phyloP scores from a whole-genome alignment of 2,113 vertebrate species.

The Rhinoderma darwinii region DNA sequence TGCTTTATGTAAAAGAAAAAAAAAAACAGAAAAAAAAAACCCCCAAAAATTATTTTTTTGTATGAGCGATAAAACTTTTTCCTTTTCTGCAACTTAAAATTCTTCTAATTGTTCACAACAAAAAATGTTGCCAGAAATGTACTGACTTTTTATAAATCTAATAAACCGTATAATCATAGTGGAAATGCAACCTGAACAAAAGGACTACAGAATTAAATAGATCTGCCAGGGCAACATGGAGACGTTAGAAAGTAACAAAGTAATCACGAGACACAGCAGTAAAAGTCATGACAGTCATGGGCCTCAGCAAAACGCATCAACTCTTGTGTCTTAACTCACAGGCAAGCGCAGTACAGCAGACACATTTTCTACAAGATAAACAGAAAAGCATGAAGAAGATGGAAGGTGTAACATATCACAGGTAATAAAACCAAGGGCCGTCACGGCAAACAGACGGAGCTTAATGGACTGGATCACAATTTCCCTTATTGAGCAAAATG shows the following conservation, averaged over 20 bases:
- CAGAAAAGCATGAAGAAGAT: slow-evolving; percentile 83
- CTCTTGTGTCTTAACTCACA: background rate
- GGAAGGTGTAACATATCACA: slow-evolving; percentile 75
- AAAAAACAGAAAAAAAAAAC: no score
- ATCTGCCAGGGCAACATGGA: background rate
- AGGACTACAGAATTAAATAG: background rate
- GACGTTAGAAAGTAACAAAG: background rate
- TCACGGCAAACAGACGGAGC: slow-evolving; percentile 69
- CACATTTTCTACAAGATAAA: slow-evolving; percentile 63
- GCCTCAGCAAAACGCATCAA: background rate
- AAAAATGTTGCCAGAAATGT: background rate
- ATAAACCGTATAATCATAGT: background rate
- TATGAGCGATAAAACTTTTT: no score
- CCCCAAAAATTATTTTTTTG: no score
- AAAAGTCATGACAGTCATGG: background rate
- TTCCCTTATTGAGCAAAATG: background rate
- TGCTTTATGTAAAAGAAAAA: no score
- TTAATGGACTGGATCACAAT: slow-evolving; percentile 65
- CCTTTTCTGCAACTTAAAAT: no score
- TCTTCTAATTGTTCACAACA: background rate
- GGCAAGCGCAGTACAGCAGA: slow-evolving; percentile 64
- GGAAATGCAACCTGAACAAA: background rate
- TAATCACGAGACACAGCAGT: background rate
- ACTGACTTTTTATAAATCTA: background rate
- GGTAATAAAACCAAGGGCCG: slow-evolving; percentile 75